These are phyloP conservation scores for Lucilia cuprina DNA, from an alignment of 1,140 invertebrate genomes.

Conservation along the genomic window DNA sequence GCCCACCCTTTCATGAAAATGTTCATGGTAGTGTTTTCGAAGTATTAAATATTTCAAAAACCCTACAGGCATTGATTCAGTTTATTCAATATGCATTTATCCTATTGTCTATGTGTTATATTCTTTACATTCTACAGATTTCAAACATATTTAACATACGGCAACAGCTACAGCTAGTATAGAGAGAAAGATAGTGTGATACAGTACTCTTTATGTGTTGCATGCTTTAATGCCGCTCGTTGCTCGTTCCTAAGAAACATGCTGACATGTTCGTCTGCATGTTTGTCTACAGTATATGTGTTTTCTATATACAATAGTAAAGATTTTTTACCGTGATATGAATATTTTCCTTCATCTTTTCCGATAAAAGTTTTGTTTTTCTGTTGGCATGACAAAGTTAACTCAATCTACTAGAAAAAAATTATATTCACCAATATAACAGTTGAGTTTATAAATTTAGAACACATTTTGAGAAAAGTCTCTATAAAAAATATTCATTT, in stretches of 20 bases:
- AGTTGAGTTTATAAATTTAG: too few species aligned
- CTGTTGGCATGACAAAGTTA: too few species aligned
- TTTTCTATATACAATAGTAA: not conserved
- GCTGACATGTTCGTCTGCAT: not conserved
- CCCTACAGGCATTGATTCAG: conserved; percentile 29
- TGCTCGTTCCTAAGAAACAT: not conserved
- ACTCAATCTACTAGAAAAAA: too few species aligned
- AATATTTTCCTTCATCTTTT: not conserved
- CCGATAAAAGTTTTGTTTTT: too few species aligned
- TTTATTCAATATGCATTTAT: conserved; percentile 38
- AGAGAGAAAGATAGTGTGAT: not conserved
- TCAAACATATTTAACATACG: not conserved
- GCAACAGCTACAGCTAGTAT: not conserved
- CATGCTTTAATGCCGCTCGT: not conserved
- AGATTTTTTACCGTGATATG: not conserved
- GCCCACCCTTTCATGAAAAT: too few species aligned
- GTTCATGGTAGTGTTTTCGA: too few species aligned
- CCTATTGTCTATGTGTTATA: not conserved
- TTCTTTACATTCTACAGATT: not conserved
- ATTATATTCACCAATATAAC: too few species aligned
- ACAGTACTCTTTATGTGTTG: not conserved
- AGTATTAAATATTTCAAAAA: not conserved
- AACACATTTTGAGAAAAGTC: too few species aligned
- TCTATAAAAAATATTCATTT: too few species aligned
- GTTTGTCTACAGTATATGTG: not conserved